Evolutionary conservation across 2,888 invertebrate species (phyloP).

Genomic region (Colostygia pectinataria): DNA sequence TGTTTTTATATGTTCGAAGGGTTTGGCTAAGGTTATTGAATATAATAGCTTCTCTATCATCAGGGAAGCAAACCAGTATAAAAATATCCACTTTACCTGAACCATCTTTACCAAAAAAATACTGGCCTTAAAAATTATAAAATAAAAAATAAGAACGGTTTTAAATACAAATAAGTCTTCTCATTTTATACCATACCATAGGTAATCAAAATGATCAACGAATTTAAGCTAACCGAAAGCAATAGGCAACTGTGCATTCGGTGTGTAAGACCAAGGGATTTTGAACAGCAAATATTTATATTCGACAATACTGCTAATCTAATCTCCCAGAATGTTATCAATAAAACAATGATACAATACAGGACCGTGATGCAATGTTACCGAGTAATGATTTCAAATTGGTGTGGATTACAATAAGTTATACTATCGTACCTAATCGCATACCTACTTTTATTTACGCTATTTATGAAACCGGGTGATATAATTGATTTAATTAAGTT

Average conservation of each 20-base stretch:
- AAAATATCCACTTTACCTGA: no score
- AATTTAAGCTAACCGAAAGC: conserved; percentile 2
- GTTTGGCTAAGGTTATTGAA: no score
- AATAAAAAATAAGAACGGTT: no score
- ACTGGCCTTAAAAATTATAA: no score
- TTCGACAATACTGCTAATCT: conserved; percentile 36
- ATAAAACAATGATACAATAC: conserved; percentile 32
- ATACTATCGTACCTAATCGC: not conserved
- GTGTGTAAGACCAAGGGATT: conserved; percentile 21
- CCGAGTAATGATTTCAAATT: conserved; percentile 9
- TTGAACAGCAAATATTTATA: conserved; percentile 30
- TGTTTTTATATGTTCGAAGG: no score
- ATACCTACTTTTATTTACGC: not conserved
- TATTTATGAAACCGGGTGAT: conserved; percentile 1
- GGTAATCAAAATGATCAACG: no score
- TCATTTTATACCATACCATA: no score
- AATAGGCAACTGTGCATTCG: conserved; percentile 2
- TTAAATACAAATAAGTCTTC: no score
- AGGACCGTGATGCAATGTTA: conserved; percentile 30
- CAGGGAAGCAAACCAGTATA: no score
- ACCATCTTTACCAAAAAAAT: no score
- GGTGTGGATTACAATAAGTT: conserved; percentile 1
- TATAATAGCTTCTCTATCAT: no score
- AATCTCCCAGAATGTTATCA: conserved; percentile 38
- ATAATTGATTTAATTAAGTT: no score